A percentile compares a stretch with the other conserved stretches of the same genome.
Conservation (phyloP, 1,140 invertebrate genomes). For the Octopus sinensis region DNA sequence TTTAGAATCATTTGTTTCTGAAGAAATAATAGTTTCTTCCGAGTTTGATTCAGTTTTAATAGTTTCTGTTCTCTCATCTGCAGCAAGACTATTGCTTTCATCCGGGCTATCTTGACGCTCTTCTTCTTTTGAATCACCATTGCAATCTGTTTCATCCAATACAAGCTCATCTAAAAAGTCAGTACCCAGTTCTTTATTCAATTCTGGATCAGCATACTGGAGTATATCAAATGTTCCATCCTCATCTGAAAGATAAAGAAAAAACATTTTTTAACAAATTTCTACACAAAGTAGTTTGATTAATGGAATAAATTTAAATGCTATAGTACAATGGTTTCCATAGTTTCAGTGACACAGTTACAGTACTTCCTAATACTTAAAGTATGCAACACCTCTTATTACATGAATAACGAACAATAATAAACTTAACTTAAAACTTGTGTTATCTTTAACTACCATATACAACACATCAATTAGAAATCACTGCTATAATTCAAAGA, state of each 20-base stretch:
- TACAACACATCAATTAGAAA: no score
- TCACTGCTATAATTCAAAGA: no score
- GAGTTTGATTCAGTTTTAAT: slow-evolving; percentile 34
- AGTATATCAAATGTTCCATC: slow-evolving; percentile 89
- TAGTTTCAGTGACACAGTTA: no score
- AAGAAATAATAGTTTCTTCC: slow-evolving; percentile 16
- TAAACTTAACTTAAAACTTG: no score
- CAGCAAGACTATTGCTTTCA: slow-evolving; percentile 26
- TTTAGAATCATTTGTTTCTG: slow-evolving; percentile 13
- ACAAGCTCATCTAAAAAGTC: slow-evolving; percentile 58
- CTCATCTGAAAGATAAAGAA: slow-evolving; percentile 65
- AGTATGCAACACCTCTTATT: no score
- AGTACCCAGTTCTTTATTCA: slow-evolving; percentile 66
- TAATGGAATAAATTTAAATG: no score
- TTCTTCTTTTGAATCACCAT: slow-evolving; percentile 21
- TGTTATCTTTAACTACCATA: no score
- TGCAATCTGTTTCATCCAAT: slow-evolving; percentile 45
- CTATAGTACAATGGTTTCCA: no score
- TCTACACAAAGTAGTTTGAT: no score
- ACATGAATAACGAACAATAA: no score
- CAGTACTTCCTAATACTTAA: no score
- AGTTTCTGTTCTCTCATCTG: slow-evolving; percentile 10
- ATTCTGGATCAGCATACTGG: slow-evolving; percentile 88
- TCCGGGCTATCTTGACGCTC: slow-evolving; percentile 20
- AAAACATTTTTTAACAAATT: neutral